A percentile compares a stretch with the other conserved stretches of the same genome.
Evolutionary conservation across 1,140 invertebrate species (phyloP).

Genomic region (Phymastichus coffea): DNA sequence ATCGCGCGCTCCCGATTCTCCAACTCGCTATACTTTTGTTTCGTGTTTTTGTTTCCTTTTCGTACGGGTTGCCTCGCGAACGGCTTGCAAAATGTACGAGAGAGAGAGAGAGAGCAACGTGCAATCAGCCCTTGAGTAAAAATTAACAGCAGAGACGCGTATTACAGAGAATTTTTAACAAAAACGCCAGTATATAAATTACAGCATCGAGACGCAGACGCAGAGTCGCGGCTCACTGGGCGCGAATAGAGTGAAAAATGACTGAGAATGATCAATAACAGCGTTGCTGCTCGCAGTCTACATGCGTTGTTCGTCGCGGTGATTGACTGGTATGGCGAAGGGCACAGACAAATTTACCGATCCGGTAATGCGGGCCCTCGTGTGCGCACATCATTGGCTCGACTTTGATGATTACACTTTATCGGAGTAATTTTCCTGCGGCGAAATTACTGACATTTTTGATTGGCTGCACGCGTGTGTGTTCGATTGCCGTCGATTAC

Average conservation of each 20-base stretch:
- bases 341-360: background rate
- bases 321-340: background rate
- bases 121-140: background rate
- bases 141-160: background rate
- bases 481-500: constrained; percentile 3
- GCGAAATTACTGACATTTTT: background rate
- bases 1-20: too few species aligned
- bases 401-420: background rate
- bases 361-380: too few species aligned
- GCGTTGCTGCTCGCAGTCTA: too few species aligned
- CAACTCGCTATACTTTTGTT: too few species aligned
- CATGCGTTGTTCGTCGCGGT: constrained; percentile 7
- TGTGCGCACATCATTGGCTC: background rate
- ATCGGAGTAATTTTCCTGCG: constrained; percentile 7
- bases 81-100: too few species aligned
- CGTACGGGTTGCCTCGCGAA: background rate
- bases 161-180: too few species aligned
- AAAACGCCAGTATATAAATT: too few species aligned
- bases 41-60: background rate
- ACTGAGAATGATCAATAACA: too few species aligned
- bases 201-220: too few species aligned
- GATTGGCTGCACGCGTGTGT: background rate
- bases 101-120: too few species aligned
- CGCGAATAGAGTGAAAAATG: too few species aligned
- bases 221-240: too few species aligned